These are phyloP conservation scores for Stenodera caucasica DNA, from an alignment of 2,888 invertebrate genomes.

Conservation along the genomic window DNA sequence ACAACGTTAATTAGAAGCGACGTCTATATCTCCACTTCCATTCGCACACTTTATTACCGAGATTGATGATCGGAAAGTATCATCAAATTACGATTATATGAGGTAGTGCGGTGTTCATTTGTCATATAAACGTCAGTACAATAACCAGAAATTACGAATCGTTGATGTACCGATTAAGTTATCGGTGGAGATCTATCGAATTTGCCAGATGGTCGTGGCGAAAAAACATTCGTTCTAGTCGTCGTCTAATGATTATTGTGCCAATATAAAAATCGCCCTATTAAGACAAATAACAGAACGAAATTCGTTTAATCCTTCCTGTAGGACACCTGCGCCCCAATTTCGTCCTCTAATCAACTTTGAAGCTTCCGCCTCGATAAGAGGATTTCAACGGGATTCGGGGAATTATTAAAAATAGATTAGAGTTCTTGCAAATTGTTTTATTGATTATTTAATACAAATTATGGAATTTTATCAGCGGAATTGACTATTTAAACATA, in stretches of 20 bases:
- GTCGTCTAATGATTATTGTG: slow-evolving; percentile 5
- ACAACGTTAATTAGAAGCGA: background rate
- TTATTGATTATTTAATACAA: too few relatives aligned
- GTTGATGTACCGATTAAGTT: background rate
- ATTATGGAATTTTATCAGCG: too few relatives aligned
- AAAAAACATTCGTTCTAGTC: background rate
- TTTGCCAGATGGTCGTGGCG: background rate
- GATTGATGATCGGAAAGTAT: background rate
- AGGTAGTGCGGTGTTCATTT: background rate
- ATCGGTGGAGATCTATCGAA: background rate
- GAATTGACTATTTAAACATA: background rate
- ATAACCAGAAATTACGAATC: background rate
- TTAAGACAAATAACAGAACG: background rate
- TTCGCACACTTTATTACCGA: background rate
- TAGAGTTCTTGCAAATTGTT: background rate
- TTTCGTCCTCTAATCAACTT: background rate
- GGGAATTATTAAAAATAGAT: background rate
- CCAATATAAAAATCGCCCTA: background rate
- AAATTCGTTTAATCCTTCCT: background rate
- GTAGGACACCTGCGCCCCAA: background rate
- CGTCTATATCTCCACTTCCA: background rate
- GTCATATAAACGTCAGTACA: background rate
- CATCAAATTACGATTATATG: background rate
- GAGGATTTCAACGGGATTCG: background rate
- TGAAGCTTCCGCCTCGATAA: background rate